Percentiles rank a stretch among this genome's conserved stretches.
These are phyloP conservation scores for Cololabis saira DNA, from an alignment of 2,113 vertebrate species.

Conservation along the genomic window DNA sequence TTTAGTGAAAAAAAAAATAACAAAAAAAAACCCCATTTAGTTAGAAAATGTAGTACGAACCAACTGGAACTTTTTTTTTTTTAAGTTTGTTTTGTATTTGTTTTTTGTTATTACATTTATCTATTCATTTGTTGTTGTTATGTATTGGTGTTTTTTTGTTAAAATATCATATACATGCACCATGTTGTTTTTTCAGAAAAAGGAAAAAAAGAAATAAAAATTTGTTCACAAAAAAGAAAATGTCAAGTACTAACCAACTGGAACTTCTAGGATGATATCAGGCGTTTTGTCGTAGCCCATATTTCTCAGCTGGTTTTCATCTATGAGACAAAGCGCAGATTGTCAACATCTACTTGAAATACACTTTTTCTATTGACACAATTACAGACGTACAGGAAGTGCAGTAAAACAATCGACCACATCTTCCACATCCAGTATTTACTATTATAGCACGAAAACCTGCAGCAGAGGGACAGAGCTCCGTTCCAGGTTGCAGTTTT, in stretches of 20 bases:
- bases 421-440: slow-evolving; percentile 61
- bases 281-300: slow-evolving; percentile 99
- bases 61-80: slow-evolving; percentile 95
- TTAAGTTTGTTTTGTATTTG: too few relatives aligned
- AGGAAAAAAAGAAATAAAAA: too few relatives aligned
- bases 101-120: too few relatives aligned
- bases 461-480: slow-evolving; percentile 56
- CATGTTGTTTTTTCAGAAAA: too few relatives aligned
- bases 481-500: slow-evolving; percentile 48
- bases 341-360: slow-evolving; percentile 15
- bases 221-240: too few relatives aligned
- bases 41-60: slow-evolving; percentile 80
- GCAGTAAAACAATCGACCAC: slow-evolving; percentile 60
- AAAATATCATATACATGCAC: too few relatives aligned
- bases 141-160: too few relatives aligned
- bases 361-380: slow-evolving; percentile 7
- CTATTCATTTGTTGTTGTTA: too few relatives aligned
- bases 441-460: slow-evolving; percentile 74
- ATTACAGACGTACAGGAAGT: slow-evolving; percentile 44
- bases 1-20: neutral
- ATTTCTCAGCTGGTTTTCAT: slow-evolving; percentile 96
- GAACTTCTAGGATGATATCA: slow-evolving; percentile 97
- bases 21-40: neutral
- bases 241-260: slow-evolving; percentile 94
- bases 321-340: slow-evolving; percentile 75